Evolutionary conservation across 2,888 invertebrate species (phyloP).

Genomic region (Torymus auratus): DNA sequence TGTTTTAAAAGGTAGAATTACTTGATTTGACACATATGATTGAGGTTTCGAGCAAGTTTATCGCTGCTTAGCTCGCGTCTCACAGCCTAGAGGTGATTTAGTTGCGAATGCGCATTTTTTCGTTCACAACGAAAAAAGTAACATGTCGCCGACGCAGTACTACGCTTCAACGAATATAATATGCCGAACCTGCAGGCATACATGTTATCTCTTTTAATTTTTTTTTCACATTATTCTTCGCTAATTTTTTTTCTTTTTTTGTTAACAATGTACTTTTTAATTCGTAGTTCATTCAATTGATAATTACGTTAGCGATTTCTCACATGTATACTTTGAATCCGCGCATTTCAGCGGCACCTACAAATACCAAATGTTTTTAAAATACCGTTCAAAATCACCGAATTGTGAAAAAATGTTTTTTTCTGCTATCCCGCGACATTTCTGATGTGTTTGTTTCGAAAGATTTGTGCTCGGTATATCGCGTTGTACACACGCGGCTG

Average conservation of each 20-base stretch:
- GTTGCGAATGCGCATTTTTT: constrained; percentile 63
- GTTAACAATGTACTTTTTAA: constrained; percentile 15
- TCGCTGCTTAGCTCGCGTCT: constrained; percentile 74
- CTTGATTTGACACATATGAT: constrained; percentile 76
- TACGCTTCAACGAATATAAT: constrained; percentile 61
- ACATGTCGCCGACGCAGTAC: constrained; percentile 59
- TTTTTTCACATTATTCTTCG: constrained; percentile 15
- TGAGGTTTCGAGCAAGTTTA: constrained; percentile 75
- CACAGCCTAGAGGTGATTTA: constrained; percentile 75
- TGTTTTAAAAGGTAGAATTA: constrained; percentile 67
- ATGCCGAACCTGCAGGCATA: constrained; percentile 60
- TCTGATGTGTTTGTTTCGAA: constrained; percentile 46
- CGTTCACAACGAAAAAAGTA: constrained; percentile 64
- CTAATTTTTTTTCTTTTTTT: constrained; percentile 33
- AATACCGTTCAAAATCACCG: constrained; percentile 39
- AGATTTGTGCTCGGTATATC: constrained; percentile 56
- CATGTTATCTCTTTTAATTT: constrained; percentile 43
- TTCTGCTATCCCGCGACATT: constrained; percentile 23
- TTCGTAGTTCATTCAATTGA: constrained; percentile 38
- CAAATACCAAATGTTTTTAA: constrained; percentile 39
- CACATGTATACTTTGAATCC: constrained; percentile 8
- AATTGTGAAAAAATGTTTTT: constrained; percentile 16
- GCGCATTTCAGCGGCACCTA: constrained; percentile 35
- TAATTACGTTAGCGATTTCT: constrained; percentile 18
- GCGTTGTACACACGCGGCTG: constrained; percentile 45